Evolutionary conservation across 2,797 vertebrate genomes (phyloP).

Genomic region (Salarias fasciatus): DNA sequence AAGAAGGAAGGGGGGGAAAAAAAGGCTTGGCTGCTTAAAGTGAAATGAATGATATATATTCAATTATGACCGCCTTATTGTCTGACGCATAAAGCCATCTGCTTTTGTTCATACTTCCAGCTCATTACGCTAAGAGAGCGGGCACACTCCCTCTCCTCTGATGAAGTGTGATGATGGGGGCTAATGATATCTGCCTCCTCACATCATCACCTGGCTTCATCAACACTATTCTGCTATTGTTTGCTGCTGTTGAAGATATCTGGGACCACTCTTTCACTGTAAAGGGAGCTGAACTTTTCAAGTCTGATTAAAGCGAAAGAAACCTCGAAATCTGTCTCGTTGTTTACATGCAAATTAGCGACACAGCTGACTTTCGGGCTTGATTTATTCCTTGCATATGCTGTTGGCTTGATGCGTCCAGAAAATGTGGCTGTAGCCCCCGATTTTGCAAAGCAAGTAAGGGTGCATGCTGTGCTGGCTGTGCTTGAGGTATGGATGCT

Average conservation of each 20-base stretch:
- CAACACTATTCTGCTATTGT: conserved; percentile 46
- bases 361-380: conserved; percentile 38
- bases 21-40: conserved; percentile 42
- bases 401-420: conserved; percentile 34
- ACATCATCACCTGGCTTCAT: conserved; percentile 72
- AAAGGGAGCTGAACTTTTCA: background rate
- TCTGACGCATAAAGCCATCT: conserved; percentile 77
- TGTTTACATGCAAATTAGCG: conserved; percentile 39
- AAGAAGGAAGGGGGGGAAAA: background rate
- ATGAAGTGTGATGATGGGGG: conserved; percentile 76
- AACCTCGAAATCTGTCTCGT: conserved; percentile 31
- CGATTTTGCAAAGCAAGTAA: conserved; percentile 59
- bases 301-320: conserved; percentile 13
- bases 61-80: conserved; percentile 65
- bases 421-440: conserved; percentile 20
- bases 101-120: conserved; percentile 79
- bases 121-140: conserved; percentile 70
- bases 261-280: conserved; percentile 25
- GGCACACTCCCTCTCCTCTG: conserved; percentile 63
- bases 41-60: conserved; percentile 65
- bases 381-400: conserved; percentile 53
- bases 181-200: conserved; percentile 73
- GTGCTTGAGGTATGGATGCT: conserved; percentile 65
- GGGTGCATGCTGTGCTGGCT: conserved; percentile 56
- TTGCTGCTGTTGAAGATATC: conserved; percentile 11